Conservation (phyloP, 2,113 vertebrate genomes). For the Scalopus aquaticus region DNA sequence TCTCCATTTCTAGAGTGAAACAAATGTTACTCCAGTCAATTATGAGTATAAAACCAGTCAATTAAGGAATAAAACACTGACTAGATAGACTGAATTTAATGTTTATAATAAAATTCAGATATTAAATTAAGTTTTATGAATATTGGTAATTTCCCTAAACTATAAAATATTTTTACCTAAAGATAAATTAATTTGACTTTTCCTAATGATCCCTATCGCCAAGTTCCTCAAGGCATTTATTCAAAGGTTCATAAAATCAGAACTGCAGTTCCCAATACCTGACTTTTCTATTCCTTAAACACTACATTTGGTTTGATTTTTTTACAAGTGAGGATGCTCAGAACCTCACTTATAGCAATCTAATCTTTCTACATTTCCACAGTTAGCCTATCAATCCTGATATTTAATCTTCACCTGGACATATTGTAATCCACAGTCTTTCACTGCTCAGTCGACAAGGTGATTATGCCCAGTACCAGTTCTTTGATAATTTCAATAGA, state of each 20-base stretch:
- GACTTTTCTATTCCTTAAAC: neutral
- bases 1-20: neutral
- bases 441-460: neutral
- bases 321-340: neutral
- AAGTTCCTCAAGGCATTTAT: neutral
- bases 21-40: neutral
- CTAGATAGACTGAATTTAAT: conserved; percentile 50
- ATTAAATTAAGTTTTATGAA: conserved; percentile 57
- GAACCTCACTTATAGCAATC: neutral
- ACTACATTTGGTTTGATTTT: neutral
- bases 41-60: conserved; percentile 40
- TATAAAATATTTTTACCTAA: neutral
- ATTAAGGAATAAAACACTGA: conserved; percentile 46
- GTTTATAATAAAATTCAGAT: conserved; percentile 50
- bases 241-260: neutral
- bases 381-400: neutral
- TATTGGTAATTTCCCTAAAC: neutral
- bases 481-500: neutral
- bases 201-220: neutral
- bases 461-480: neutral
- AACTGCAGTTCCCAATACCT: neutral
- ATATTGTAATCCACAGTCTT: neutral
- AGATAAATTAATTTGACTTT: conserved; percentile 34
- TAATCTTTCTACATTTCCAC: neutral
- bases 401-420: neutral